Evolutionary conservation across 2,888 invertebrate species (phyloP), one percentile per base, ranked within the genome.

Genomic region (Pyrgus malvae): DNA sequence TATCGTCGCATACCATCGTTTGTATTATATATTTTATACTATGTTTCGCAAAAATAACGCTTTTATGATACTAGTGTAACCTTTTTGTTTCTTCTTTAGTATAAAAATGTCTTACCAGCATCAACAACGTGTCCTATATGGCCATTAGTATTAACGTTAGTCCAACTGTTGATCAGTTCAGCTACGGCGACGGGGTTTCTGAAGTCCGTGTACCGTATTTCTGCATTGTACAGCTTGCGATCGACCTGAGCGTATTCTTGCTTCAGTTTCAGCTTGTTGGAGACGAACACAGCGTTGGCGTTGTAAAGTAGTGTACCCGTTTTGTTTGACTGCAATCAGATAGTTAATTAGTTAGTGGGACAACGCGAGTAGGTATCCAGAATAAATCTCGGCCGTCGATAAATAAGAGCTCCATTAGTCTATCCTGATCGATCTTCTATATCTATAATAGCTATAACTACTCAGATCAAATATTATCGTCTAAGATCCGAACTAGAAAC

Each of bases 141-240:
- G 7, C 92, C 92, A 12, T 83, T 80, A 0, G 94, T 95, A 11
- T 82, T 79, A 1, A 78, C 68, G 2, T 71, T 78, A 2, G 92
- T 92, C 94, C 94, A 95, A 2, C 72, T 68, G 66, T 95, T 95
- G 23, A 95, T 92, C 0, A 62, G 55, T 2, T 74, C 62, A 0
- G 90, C 83, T 0, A 92, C 80, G 5, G 57, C 60, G 0, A 64
- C 61, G 0, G 87, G 61, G 51, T 93, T 76, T 0, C 57, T 63
- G 62, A 93, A 94, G 72, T 94, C 87, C 0, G 93, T 59, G 2
- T 69, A 66, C 4, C 74, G 67, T 0, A 93, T 64, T 19, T 91
- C 86, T 0, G 92, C 84, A 2, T 74, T 71, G 66, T 93, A 94
- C 49, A 88, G 72, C 1, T 74, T 64, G n/a, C 72, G 70, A 23